These are phyloP conservation scores for Heterodera schachtii DNA, from an alignment of 1,140 invertebrate species.

Conservation along the genomic window DNA sequence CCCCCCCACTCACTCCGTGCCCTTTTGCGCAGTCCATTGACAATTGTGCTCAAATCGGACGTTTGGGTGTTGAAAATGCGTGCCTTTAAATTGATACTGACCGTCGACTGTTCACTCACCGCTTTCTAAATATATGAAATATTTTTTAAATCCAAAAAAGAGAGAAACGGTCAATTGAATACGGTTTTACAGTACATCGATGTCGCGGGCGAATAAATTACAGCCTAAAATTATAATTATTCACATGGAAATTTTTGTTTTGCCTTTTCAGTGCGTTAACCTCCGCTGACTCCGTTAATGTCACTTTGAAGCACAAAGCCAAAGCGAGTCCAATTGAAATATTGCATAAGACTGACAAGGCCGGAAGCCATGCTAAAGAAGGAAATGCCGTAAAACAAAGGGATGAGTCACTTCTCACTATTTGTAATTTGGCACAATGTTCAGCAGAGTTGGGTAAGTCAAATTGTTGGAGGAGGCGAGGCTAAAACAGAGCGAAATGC, in stretches of 20 bases:
- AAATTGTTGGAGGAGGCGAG: background rate
- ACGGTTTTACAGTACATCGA: background rate
- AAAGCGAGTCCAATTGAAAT: background rate
- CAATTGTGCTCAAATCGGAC: constrained; percentile 20
- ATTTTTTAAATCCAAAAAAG: too few relatives aligned
- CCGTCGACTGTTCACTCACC: background rate
- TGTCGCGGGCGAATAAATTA: background rate
- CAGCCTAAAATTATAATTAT: background rate
- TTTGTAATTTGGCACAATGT: background rate
- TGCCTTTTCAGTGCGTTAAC: background rate
- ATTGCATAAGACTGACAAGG: background rate
- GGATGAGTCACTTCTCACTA: background rate
- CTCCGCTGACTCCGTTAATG: background rate
- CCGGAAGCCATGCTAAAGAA: background rate
- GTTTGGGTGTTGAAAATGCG: background rate
- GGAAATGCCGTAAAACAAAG: background rate
- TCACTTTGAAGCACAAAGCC: background rate
- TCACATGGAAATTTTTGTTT: background rate
- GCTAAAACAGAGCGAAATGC: background rate
- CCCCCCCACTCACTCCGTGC: constrained; percentile 25
- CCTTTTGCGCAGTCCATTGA: constrained; percentile 17
- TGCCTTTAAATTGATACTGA: constrained; percentile 20
- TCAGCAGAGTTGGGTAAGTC: background rate
- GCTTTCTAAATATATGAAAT: background rate
- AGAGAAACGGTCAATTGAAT: too few relatives aligned